Conservation (phyloP, 2,888 invertebrate genomes). For the Asteroscopus sphinx region DNA sequence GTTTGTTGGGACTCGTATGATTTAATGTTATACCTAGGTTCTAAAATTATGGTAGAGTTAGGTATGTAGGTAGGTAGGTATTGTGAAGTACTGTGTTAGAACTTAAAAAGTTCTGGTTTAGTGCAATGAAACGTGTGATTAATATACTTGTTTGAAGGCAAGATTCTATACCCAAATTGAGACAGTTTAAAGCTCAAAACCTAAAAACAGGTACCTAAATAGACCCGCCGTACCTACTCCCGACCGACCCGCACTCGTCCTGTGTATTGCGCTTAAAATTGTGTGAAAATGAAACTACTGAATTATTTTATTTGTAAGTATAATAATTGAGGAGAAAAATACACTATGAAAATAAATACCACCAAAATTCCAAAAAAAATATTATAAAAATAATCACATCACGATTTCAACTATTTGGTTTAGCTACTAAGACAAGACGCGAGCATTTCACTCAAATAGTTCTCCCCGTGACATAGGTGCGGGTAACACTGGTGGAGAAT, state of each 20-base stretch:
- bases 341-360: constrained; percentile 23
- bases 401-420: constrained; percentile 19
- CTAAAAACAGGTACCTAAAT: too few relatives aligned
- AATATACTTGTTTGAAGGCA: too few relatives aligned
- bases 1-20: too few relatives aligned
- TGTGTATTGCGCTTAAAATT: too few relatives aligned
- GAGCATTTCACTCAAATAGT: constrained; percentile 15
- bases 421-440: not conserved
- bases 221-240: too few relatives aligned
- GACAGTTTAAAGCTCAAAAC: too few relatives aligned
- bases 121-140: too few relatives aligned
- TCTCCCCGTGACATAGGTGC: constrained; percentile 38
- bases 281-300: constrained; percentile 11
- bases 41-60: not conserved
- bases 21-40: not conserved
- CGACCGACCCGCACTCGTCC: too few relatives aligned
- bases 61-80: too few relatives aligned
- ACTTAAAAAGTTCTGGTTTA: too few relatives aligned
- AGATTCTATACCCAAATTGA: too few relatives aligned
- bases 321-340: constrained; percentile 11
- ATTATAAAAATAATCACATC: constrained; percentile 19
- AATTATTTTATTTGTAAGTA: constrained; percentile 10
- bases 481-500: constrained; percentile 57
- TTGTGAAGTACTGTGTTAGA: too few relatives aligned
- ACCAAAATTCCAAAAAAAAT: constrained; percentile 19